Evolutionary conservation across 1,140 invertebrate genomes (phyloP), one percentile per base, ranked within the genome.

Genomic region (Nilaparvata lugens): DNA sequence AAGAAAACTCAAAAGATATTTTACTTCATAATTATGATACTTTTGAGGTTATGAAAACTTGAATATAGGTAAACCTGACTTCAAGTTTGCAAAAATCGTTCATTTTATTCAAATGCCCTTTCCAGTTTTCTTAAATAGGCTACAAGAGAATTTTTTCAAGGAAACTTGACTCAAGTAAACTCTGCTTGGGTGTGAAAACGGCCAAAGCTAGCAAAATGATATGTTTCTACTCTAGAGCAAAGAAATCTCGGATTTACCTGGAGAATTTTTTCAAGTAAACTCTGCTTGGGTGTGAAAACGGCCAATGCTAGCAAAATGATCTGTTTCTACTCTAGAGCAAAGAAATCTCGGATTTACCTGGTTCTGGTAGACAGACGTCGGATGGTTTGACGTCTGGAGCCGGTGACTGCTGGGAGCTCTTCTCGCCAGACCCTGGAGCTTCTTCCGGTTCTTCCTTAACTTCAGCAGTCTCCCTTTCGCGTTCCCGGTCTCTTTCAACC

Each of bases 361-460:
- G 19, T 23, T 60, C 59, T 16, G 59, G 51, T 7, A 51, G 21
- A 19, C 38, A 52, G 13, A 40, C n/a, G 48, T 60, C 52, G 6
- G 52, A 23, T 31, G 3, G 23, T 31, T 55, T 55, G 2, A 35
- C 19, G 5, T 55, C 53, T n/a, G 28, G 9, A 11, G 35, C 25
- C 43, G 59, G 52, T 43, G 52, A 24, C 42, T 35, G 16, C 6
- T 53, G 52, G 0, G 35, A 40, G 16, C 25, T 25, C n/a, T 55
- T 52, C 14, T 60, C 59, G 6, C 18, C 28, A 23, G 31, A 19
- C 14, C 45, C 19, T 40, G 59, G 19, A 6, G 18, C 14, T 7
- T 18, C 16, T 7, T 60, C 59, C 2, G 59, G 59, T 18, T 60
- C 59, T 14, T 60, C 59, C 52, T 60, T 60, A 23, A 60, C 59